Conservation (phyloP, 2,113 vertebrate species). For the Chloebia gouldiae region DNA sequence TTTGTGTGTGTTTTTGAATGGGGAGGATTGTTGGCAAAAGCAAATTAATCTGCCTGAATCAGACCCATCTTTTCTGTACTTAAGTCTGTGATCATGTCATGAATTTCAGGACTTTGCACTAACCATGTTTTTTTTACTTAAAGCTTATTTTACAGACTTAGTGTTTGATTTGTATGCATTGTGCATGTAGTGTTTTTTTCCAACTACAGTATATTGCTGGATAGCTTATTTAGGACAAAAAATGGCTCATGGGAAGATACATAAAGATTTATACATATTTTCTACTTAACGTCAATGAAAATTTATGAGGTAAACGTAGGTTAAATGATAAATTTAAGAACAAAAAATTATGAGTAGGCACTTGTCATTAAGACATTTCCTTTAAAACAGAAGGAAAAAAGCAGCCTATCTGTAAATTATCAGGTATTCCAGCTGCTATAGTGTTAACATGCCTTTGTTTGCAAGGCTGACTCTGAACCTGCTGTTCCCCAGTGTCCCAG, state of each 20-base stretch:
- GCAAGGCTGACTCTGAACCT: neutral
- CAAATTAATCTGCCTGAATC: conserved; percentile 87
- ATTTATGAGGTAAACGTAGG: conserved; percentile 26
- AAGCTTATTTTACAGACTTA: conserved; percentile 82
- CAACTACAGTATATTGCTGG: conserved; percentile 75
- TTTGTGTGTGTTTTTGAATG: conserved; percentile 85
- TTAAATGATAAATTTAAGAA: conserved; percentile 27
- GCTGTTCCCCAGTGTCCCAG: conserved; percentile 2
- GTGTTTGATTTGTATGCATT: conserved; percentile 85
- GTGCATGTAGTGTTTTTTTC: conserved; percentile 81
- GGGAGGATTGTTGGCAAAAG: conserved; percentile 87
- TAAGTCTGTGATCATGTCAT: conserved; percentile 87
- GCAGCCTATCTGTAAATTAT: neutral
- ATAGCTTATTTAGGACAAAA: conserved; percentile 75
- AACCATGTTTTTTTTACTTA: conserved; percentile 80
- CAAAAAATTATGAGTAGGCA: neutral
- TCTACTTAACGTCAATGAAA: conserved; percentile 41
- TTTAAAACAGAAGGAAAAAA: neutral
- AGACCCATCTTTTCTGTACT: conserved; percentile 87
- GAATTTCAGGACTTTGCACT: conserved; percentile 84
- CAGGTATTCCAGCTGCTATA: conserved; percentile 35
- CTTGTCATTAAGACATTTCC: neutral
- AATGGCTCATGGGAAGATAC: conserved; percentile 85
- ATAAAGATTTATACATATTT: conserved; percentile 81
- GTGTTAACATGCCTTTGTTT: conserved; percentile 48